A percentile compares a stretch with the other conserved stretches of the same genome.
phyloP scores from a whole-genome alignment of 2,888 invertebrate species.

The Omphaloscelis lunosa region DNA sequence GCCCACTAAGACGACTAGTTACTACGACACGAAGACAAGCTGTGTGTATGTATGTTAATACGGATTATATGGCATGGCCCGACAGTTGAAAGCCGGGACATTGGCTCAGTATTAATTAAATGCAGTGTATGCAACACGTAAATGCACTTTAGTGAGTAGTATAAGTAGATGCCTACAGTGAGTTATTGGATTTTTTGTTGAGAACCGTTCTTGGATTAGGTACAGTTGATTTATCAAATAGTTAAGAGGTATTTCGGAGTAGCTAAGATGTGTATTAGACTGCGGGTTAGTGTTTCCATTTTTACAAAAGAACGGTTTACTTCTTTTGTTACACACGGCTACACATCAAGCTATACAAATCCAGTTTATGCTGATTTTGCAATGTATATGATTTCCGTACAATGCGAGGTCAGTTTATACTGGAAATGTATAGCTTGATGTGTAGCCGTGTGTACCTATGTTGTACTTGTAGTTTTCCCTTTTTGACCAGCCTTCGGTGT shows the following conservation, averaged over 20 bases:
- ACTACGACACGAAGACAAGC: conserved; percentile 59
- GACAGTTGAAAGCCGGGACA: conserved; percentile 71
- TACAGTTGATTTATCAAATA: conserved; percentile 41
- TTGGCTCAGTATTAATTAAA: conserved; percentile 74
- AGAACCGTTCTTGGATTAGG: conserved; percentile 32
- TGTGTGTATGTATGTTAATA: conserved; percentile 65
- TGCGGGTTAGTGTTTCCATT: neutral
- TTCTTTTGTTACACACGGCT: neutral
- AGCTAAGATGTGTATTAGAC: conserved; percentile 9
- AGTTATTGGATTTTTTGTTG: conserved; percentile 58
- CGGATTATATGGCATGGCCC: conserved; percentile 70
- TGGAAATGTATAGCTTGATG: too few species aligned
- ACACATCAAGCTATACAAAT: too few species aligned
- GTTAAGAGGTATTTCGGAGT: conserved; percentile 17
- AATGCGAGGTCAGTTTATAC: too few species aligned
- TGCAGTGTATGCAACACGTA: conserved; percentile 75
- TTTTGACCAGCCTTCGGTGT: too few species aligned
- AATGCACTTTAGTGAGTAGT: conserved; percentile 72
- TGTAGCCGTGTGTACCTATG: too few species aligned
- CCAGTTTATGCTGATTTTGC: too few species aligned
- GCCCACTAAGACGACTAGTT: conserved; percentile 55
- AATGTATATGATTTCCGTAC: too few species aligned
- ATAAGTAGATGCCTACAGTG: conserved; percentile 56
- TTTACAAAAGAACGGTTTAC: neutral
- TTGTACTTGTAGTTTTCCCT: too few species aligned